Evolutionary conservation across 2,888 invertebrate species (phyloP).

Genomic region (Stegophylla sp.): DNA sequence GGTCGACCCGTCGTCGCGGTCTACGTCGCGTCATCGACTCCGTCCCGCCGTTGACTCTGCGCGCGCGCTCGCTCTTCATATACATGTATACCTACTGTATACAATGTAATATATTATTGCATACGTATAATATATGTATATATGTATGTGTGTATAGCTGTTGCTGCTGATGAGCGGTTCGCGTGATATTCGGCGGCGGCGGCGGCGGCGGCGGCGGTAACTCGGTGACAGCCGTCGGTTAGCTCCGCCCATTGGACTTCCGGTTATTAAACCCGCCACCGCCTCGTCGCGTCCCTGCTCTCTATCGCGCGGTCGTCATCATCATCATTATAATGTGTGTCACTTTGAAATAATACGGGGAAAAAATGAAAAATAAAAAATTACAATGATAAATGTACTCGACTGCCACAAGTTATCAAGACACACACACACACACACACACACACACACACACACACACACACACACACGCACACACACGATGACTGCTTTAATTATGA

Average conservation of each 20-base stretch:
- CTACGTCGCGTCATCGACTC: neutral
- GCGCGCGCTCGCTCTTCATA: neutral
- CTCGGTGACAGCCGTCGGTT: constrained; percentile 52
- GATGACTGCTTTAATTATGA: no score
- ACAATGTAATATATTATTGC: no score
- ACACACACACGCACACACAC: no score
- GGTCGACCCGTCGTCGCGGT: neutral
- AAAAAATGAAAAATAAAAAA: constrained; percentile 2
- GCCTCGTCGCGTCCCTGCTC: neutral
- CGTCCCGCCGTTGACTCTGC: neutral
- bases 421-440: neutral
- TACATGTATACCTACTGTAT: neutral
- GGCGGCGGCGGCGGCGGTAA: constrained; percentile 7
- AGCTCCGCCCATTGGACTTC: constrained; percentile 53
- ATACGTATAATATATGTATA: no score
- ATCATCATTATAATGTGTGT: constrained; percentile 41
- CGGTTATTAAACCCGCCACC: constrained; percentile 47
- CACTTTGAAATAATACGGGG: constrained; percentile 13
- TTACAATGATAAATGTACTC: neutral
- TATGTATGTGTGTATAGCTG: no score
- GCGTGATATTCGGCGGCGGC: constrained; percentile 38
- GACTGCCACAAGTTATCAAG: neutral
- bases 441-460: no score
- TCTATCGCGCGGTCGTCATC: constrained; percentile 32
- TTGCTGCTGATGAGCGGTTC: constrained; percentile 52